phyloP scores from a whole-genome alignment of 2,888 invertebrate species.

The Aleiodes testaceus region DNA sequence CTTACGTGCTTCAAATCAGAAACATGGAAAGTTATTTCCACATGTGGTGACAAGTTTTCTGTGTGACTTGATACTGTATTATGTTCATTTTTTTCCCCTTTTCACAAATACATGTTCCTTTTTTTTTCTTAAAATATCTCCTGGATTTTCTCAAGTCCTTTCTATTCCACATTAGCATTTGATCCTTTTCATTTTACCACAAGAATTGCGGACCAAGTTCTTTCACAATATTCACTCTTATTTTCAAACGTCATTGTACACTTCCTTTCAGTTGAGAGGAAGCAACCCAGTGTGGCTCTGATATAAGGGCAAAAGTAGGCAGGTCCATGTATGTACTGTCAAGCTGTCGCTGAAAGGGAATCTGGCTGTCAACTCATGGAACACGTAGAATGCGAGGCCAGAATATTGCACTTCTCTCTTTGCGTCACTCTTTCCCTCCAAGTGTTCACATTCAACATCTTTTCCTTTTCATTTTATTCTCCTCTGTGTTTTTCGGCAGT shows the following conservation, averaged over 20 bases:
- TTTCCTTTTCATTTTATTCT: slow-evolving; percentile 16
- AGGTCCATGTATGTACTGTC: slow-evolving; percentile 69
- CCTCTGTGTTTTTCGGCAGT: slow-evolving; percentile 22
- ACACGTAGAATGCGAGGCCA: slow-evolving; percentile 69
- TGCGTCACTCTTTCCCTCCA: slow-evolving; percentile 20
- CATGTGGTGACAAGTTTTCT: slow-evolving; percentile 64
- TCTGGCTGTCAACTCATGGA: slow-evolving; percentile 70
- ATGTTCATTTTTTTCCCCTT: slow-evolving; percentile 24
- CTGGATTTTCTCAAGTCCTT: neutral
- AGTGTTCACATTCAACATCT: slow-evolving; percentile 33
- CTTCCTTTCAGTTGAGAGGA: slow-evolving; percentile 17
- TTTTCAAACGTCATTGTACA: slow-evolving; percentile 55
- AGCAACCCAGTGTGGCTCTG: slow-evolving; percentile 38
- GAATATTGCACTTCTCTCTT: slow-evolving; percentile 64
- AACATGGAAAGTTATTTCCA: slow-evolving; percentile 65
- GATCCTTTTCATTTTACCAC: neutral
- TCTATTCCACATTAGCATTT: slow-evolving; percentile 9
- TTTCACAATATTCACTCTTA: slow-evolving; percentile 58
- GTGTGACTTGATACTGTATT: slow-evolving; percentile 32
- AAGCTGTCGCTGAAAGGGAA: slow-evolving; percentile 71
- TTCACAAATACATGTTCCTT: slow-evolving; percentile 20
- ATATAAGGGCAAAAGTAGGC: slow-evolving; percentile 14
- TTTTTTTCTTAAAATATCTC: neutral
- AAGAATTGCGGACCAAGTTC: neutral
- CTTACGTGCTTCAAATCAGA: slow-evolving; percentile 71